Base-by-base conservation (phyloP, 1,140 invertebrate species). In the Calliopsis andreniformis region DNA sequence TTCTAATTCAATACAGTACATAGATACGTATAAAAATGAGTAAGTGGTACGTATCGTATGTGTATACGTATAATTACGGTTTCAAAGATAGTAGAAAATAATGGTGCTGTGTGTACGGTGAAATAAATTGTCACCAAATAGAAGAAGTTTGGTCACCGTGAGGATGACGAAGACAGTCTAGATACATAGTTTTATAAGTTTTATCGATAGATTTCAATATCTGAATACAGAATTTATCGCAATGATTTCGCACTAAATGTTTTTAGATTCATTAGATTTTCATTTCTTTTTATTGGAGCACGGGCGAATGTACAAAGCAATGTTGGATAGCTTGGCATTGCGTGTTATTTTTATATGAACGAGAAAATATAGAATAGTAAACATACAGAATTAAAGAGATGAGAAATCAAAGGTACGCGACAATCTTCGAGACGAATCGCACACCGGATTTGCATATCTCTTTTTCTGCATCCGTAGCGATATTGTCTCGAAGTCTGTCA, bases 291-390 rank as follows among this genome's bases (percentile, higher is more conserved):
- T 79, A 91, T 91, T 92, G 89, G 90, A 92, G 91, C 91, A 92
- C 91, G 89, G 90, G 90, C 84, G 89, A 91, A 92, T 92, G 91
- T 92, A 92, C 91, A 92, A 92, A 92, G 91, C 91, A 92, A 91
- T 91, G 91, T 86, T 86, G 87, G 84, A 88, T 90, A 88, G 84
- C 80, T 89, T 89, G 82, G 86, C 91, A 90, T 92, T 91, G 91
- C 91, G 78, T 87, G 80, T 91, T 92, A 92, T 92, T 92, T 92
- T 92, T 92, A 90, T 92, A 92, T 89, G 73, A 85, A 83, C 47
- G 63, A 79, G 61, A 69, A 25, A 77, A 68, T 30, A 32, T 76
- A 83, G 72, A 84, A 42, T 84, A 83, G 73, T 51, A 58, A 73
- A 75, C 79, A 25, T 82, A 81, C 62, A 81, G 64, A 43, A 75